These are phyloP conservation scores for Streptopelia turtur DNA, from an alignment of 2,797 vertebrate genomes.

Conservation along the genomic window DNA sequence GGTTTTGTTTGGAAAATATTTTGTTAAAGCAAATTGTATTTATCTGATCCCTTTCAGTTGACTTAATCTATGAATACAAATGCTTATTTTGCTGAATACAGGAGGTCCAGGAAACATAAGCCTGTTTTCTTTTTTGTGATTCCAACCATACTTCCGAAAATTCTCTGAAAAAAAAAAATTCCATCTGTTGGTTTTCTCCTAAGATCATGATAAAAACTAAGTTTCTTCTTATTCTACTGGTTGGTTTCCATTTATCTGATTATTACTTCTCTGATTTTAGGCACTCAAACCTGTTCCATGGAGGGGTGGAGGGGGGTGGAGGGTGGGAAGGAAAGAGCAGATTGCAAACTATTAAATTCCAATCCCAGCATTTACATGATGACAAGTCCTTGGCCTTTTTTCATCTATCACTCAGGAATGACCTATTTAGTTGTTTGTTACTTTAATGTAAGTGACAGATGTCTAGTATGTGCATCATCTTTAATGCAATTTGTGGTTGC, in stretches of 20 bases:
- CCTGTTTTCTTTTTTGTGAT: background rate
- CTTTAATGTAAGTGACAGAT: background rate
- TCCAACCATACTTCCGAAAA: background rate
- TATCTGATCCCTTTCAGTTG: background rate
- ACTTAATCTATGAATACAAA: background rate
- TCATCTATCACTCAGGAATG: background rate
- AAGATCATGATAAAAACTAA: background rate
- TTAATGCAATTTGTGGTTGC: background rate
- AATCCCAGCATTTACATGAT: background rate
- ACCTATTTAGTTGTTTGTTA: background rate
- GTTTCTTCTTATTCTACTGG: background rate
- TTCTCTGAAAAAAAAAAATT: background rate
- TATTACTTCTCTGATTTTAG: background rate
- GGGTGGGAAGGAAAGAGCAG: background rate
- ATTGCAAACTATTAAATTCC: background rate
- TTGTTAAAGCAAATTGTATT: background rate
- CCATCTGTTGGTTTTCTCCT: background rate
- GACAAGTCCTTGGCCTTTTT: background rate
- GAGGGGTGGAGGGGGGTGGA: background rate
- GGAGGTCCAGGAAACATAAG: background rate
- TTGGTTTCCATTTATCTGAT: background rate
- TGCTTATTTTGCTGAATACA: background rate
- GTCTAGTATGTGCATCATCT: accelerated
- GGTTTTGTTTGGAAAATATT: background rate
- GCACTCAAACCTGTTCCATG: background rate